Conservation (phyloP, 2,797 vertebrate species). For the Antennarius maculatus region DNA sequence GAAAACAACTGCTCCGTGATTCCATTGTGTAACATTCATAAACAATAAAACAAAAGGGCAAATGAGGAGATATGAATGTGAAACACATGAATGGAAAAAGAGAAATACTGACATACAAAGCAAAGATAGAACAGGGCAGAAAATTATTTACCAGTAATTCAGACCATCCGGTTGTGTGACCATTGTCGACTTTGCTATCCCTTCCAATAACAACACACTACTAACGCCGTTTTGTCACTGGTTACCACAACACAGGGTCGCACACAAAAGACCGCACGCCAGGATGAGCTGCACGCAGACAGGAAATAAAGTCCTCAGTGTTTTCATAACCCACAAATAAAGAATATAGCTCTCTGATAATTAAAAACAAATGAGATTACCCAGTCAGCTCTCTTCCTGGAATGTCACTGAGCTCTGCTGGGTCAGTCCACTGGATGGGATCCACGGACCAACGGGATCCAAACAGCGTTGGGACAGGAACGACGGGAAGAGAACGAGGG, state of each 20-base stretch:
- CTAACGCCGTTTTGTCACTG: slow-evolving; percentile 2
- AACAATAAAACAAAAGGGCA: slow-evolving; percentile 4
- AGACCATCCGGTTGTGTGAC: slow-evolving; percentile 3
- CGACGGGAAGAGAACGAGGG: background rate
- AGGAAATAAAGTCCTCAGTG: slow-evolving; percentile 24
- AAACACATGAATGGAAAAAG: background rate
- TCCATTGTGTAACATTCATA: background rate
- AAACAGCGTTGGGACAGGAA: slow-evolving; percentile 1
- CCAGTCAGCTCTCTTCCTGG: slow-evolving; percentile 49
- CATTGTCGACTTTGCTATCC: background rate
- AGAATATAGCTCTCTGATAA: slow-evolving; percentile 49
- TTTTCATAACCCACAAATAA: slow-evolving; percentile 59
- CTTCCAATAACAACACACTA: slow-evolving; percentile 4
- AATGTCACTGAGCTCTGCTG: slow-evolving; percentile 31
- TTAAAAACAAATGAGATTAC: slow-evolving; percentile 68
- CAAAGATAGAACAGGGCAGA: slow-evolving; percentile 5
- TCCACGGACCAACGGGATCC: slow-evolving; percentile 3
- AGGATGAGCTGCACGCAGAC: slow-evolving; percentile 11
- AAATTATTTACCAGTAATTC: slow-evolving; percentile 4
- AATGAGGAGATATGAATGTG: background rate
- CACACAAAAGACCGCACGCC: background rate
- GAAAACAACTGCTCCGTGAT: background rate
- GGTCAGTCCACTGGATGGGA: slow-evolving; percentile 21
- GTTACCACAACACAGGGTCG: slow-evolving; percentile 16
- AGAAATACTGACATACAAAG: background rate